Base-by-base conservation (phyloP, 2,797 vertebrate species). In the Petrocephalus sullivani region DNA sequence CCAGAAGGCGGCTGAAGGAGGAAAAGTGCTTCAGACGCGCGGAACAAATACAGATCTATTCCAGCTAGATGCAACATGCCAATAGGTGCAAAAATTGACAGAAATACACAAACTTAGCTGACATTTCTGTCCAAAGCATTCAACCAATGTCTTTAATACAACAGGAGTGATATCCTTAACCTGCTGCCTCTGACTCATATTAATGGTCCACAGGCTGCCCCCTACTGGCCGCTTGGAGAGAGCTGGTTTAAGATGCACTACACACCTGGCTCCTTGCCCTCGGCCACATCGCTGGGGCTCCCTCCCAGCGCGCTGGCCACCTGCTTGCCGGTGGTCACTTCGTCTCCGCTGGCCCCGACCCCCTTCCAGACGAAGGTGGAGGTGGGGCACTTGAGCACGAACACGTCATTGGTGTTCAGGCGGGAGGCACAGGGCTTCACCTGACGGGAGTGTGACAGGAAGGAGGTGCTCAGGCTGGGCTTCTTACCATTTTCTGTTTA, bases 361-460 rank as follows among this genome's bases (percentile, higher is more conserved):
- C 96, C 96, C 58, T 88, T 93, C 96, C 96, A 96, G 54, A 94
- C 0, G n/a, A 89, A 94, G 61, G 91, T 0, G 8, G 88, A 85
- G 0, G 88, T 6, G 0, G 92, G 64, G 9, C 86, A 33, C 90
- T 96, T 96, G 90, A 96, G 92, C 90, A 96, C 95, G 91, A 96
- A 96, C 78, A 93, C 89, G 10, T 96, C 96, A 1, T 96, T 96
- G 56, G 94, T 94, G 93, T 96, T 96, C 89, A 96, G 92, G 10
- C 88, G 90, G 57, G 92, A 67, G 85, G 95, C 94, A 0, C 23
- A 82, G 19, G 93, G 86, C 5, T 91, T 49, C 1, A 95, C 95
- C 96, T 96, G 83, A 5, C 8, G 41, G 4, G 57, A 58, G 86
- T 21, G 19, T 8, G 14, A 12, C 51, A 41, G 81, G 16, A 71